A percentile compares a stretch with the other conserved stretches of the same genome.
These are phyloP conservation scores for Pteropus alecto DNA, from an alignment of 2,113 vertebrate species.

Conservation along the genomic window DNA sequence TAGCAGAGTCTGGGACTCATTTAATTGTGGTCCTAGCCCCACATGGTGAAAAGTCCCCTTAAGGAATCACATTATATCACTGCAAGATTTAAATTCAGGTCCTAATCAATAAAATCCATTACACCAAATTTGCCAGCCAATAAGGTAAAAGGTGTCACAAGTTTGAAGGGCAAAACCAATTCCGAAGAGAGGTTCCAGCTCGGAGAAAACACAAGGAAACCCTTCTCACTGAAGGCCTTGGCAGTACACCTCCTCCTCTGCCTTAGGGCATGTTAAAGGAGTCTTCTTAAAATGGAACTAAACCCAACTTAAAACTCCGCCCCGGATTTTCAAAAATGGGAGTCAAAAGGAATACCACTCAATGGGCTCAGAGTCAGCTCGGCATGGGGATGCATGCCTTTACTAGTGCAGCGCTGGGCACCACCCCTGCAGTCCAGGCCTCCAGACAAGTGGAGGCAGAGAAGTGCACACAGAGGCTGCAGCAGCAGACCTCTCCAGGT, in stretches of 20 bases:
- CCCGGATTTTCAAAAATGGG: neutral
- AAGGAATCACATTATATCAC: neutral
- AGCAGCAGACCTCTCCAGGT: neutral
- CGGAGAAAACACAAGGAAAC: neutral
- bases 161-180: neutral
- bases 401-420: neutral
- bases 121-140: neutral
- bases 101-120: neutral
- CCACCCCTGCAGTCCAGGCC: neutral
- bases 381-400: neutral
- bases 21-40: neutral
- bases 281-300: neutral
- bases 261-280: neutral
- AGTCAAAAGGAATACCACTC: neutral
- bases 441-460: constrained; percentile 2
- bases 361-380: neutral
- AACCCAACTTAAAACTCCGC: neutral
- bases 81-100: neutral
- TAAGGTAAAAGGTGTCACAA: neutral
- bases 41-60: neutral
- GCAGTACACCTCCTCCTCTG: neutral
- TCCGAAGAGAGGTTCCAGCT: neutral
- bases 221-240: neutral
- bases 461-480: neutral
- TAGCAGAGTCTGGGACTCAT: no score